These are phyloP conservation scores for Heliothis peltigera DNA, from an alignment of 2,888 invertebrate genomes.

Conservation along the genomic window DNA sequence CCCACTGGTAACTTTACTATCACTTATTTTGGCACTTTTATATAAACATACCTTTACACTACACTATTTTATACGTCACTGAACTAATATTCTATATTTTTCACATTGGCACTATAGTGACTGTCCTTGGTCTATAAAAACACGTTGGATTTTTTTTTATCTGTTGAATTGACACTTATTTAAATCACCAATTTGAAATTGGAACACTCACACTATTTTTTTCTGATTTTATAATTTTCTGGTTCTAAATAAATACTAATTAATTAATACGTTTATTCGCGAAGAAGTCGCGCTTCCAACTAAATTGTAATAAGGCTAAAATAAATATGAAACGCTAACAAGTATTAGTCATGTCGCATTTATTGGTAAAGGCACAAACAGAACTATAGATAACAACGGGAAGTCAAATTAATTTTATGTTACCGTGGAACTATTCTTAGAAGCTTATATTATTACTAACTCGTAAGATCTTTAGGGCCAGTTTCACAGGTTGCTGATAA, in stretches of 20 bases:
- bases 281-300: conserved; percentile 24
- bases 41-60: conserved; percentile 50
- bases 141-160: background rate
- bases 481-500: no score
- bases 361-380: conserved; percentile 44
- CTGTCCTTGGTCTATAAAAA: conserved; percentile 2
- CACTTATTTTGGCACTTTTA: conserved; percentile 49
- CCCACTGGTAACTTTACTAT: conserved; percentile 51
- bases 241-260: background rate
- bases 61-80: conserved; percentile 20
- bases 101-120: conserved; percentile 27
- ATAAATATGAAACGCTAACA: conserved; percentile 46
- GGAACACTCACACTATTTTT: conserved; percentile 18
- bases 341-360: conserved; percentile 55
- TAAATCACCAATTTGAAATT: conserved; percentile 27
- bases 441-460: background rate
- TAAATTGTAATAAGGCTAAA: conserved; percentile 45
- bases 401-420: conserved; percentile 42
- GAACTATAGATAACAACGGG: conserved; percentile 45
- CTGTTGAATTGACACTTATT: background rate
- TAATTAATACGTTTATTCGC: conserved; percentile 34
- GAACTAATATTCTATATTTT: conserved; percentile 24
- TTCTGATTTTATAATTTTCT: conserved; percentile 10
- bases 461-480: conserved; percentile 9
- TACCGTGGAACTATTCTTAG: conserved; percentile 43